Percentiles rank a stretch among this genome's conserved stretches.
These are phyloP conservation scores for Bombus waltoni DNA, from an alignment of 1,140 invertebrate genomes.

Conservation along the genomic window DNA sequence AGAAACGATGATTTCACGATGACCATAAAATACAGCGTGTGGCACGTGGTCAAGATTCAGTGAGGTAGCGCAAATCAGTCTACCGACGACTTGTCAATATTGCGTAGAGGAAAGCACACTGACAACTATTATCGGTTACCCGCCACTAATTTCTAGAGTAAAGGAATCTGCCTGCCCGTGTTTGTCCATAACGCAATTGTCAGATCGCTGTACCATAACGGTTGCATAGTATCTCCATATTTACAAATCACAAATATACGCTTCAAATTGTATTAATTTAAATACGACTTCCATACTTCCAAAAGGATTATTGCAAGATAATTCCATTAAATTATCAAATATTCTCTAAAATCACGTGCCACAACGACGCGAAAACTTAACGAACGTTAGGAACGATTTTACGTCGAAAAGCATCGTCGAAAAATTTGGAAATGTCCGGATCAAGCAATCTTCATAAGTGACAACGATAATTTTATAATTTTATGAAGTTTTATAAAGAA, in stretches of 20 bases:
- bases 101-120: constrained; percentile 23
- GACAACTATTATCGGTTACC: constrained; percentile 12
- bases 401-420: rapidly evolving
- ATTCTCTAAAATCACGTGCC: too few relatives aligned
- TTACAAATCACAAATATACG: too few relatives aligned
- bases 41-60: constrained; percentile 39
- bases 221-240: background rate
- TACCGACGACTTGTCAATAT: constrained; percentile 37
- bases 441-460: too few relatives aligned
- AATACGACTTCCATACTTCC: background rate
- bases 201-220: background rate
- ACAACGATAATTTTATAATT: too few relatives aligned
- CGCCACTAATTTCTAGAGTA: constrained; percentile 33
- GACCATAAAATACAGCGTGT: constrained; percentile 10
- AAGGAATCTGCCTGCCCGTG: constrained; percentile 28
- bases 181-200: constrained; percentile 4
- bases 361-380: too few relatives aligned
- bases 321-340: background rate
- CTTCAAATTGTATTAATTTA: background rate
- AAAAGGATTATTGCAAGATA: background rate
- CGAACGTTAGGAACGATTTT: too few relatives aligned
- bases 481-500: too few relatives aligned
- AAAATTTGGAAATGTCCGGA: too few relatives aligned
- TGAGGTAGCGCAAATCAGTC: background rate
- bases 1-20: constrained; percentile 33